A percentile compares a stretch with the other conserved stretches of the same genome.
Evolutionary conservation across 2,797 vertebrate species (phyloP).

Genomic region (Otolemur crassicaudatus): DNA sequence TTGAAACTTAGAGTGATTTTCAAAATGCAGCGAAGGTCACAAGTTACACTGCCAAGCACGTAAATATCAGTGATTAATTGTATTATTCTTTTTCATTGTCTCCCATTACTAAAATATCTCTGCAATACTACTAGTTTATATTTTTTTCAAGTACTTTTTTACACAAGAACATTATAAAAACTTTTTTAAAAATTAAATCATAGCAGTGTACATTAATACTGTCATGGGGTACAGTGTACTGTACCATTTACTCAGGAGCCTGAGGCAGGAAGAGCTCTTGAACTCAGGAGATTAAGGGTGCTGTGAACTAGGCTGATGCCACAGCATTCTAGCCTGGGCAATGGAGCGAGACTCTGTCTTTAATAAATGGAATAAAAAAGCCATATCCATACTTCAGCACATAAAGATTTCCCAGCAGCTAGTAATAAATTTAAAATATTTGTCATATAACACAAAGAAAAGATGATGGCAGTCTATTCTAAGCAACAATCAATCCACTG

Average conservation of each 20-base stretch:
- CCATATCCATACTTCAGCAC: neutral
- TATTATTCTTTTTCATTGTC: neutral
- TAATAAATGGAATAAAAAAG: neutral
- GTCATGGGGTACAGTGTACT: too few species aligned
- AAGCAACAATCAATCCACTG: neutral
- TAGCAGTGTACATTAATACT: too few species aligned
- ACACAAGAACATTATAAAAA: neutral
- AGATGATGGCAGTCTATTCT: neutral
- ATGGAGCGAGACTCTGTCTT: too few species aligned
- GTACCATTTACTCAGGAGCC: too few species aligned
- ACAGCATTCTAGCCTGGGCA: too few species aligned
- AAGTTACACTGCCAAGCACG: neutral
- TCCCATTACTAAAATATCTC: neutral
- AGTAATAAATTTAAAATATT: conserved; percentile 18
- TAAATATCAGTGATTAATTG: neutral
- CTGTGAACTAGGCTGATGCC: too few species aligned
- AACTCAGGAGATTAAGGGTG: too few species aligned
- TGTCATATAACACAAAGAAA: conserved; percentile 7
- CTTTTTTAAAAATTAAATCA: neutral
- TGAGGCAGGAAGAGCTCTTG: too few species aligned
- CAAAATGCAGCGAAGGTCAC: neutral
- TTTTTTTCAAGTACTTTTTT: neutral
- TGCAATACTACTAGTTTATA: neutral
- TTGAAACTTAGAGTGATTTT: conserved; percentile 20
- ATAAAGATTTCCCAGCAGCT: conserved; percentile 35